Percentiles rank a stretch among this genome's conserved stretches.
Conservation (phyloP, 2,797 vertebrate species). For the Lithobates pipiens region DNA sequence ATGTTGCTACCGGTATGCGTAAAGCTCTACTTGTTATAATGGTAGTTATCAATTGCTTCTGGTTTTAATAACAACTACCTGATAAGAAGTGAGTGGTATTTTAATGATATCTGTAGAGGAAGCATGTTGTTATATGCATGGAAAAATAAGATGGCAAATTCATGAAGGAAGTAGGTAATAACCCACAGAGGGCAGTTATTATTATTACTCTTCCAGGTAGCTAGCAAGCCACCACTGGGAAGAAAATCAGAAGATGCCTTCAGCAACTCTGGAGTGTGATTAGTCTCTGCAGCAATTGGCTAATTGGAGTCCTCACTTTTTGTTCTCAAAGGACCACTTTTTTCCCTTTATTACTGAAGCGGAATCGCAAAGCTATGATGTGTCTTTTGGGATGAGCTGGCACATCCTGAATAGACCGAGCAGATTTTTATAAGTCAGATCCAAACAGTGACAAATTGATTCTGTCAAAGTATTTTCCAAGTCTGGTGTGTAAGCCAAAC, state of each 20-base stretch:
- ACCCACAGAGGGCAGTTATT: constrained; percentile 64
- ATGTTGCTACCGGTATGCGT: constrained; percentile 51
- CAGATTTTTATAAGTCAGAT: constrained; percentile 54
- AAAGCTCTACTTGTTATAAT: constrained; percentile 71
- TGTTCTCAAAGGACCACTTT: constrained; percentile 20
- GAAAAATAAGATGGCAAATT: constrained; percentile 30
- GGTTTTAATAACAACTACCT: constrained; percentile 64
- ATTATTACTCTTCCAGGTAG: constrained; percentile 67
- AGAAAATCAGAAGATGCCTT: constrained; percentile 61
- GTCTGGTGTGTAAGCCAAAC: constrained; percentile 41
- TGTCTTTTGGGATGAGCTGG: not conserved
- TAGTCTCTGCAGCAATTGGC: constrained; percentile 55
- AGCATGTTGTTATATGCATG: constrained; percentile 57
- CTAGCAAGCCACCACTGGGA: constrained; percentile 49
- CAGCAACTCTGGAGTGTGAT: constrained; percentile 58
- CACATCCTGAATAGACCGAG: constrained; percentile 42
- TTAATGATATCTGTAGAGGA: constrained; percentile 59
- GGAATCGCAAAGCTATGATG: constrained; percentile 10
- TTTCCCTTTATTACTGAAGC: constrained; percentile 4
- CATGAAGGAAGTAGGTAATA: constrained; percentile 54
- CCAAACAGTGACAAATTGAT: constrained; percentile 56
- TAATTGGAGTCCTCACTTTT: constrained; percentile 63
- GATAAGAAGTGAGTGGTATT: constrained; percentile 66
- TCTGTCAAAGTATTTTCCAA: constrained; percentile 56
- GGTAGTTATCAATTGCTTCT: constrained; percentile 70